phyloP scores from a whole-genome alignment of 2,113 vertebrate species.

The Phrynosoma platyrhinos region DNA sequence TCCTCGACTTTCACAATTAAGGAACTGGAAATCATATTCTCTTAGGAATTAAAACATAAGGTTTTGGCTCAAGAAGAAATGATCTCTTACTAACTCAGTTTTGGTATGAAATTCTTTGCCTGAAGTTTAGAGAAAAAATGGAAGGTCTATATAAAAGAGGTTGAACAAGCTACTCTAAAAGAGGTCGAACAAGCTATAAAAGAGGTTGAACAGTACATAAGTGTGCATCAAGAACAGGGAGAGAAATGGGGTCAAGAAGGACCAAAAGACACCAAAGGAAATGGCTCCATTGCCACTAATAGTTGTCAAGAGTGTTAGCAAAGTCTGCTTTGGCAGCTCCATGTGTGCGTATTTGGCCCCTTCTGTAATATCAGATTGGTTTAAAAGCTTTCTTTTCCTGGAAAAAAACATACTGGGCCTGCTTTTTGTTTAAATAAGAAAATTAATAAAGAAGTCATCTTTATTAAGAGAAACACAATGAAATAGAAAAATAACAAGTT shows the following conservation, averaged over 20 bases:
- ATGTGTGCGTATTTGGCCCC: no score
- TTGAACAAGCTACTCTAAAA: no score
- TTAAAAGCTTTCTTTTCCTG: no score
- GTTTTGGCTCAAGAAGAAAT: not conserved
- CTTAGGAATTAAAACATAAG: not conserved
- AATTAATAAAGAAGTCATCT: no score
- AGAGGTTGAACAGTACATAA: not conserved
- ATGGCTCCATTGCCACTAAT: not conserved
- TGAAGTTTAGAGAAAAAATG: not conserved
- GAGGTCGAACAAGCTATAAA: no score
- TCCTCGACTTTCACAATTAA: not conserved
- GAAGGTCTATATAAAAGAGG: not conserved
- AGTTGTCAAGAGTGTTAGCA: not conserved
- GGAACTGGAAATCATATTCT: not conserved
- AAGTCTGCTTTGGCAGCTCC: no score
- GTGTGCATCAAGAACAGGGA: not conserved
- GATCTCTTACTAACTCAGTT: not conserved
- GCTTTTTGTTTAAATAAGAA: no score
- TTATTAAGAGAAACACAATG: no score
- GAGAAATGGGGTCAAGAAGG: not conserved
- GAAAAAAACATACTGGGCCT: no score
- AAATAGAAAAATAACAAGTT: no score
- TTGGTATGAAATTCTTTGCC: not conserved
- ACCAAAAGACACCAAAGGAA: not conserved
- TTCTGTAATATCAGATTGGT: no score